These are phyloP conservation scores for Aethes cnicana DNA, from an alignment of 2,888 invertebrate species.

Conservation along the genomic window DNA sequence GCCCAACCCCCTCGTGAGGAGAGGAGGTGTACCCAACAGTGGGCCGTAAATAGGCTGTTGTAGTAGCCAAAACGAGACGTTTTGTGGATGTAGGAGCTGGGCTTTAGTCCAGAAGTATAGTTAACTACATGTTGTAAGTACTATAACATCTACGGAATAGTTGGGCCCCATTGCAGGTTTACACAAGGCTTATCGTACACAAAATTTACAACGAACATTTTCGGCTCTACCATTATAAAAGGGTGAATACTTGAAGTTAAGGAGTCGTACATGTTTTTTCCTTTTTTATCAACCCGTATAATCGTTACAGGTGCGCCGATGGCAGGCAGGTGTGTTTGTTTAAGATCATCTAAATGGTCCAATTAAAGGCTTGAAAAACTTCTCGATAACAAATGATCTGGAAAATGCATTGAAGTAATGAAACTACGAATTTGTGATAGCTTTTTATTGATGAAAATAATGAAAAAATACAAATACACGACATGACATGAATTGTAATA, in stretches of 20 bases:
- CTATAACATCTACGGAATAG: no score
- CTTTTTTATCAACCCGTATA: slow-evolving; percentile 16
- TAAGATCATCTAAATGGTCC: slow-evolving; percentile 53
- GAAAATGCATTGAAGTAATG: not conserved
- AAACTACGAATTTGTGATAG: slow-evolving; percentile 5
- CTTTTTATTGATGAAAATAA: slow-evolving; percentile 19
- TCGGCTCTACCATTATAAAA: not conserved
- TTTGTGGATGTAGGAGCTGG: no score
- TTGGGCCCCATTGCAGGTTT: no score
- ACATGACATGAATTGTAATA: not conserved
- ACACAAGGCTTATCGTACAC: no score
- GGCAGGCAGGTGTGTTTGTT: slow-evolving; percentile 64
- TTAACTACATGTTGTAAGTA: no score
- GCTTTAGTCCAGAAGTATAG: no score
- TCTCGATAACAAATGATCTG: slow-evolving; percentile 1
- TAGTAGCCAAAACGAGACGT: no score
- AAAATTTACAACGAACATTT: not conserved
- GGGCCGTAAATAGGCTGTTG: no score
- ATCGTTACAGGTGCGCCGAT: slow-evolving; percentile 49
- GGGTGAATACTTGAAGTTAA: not conserved
- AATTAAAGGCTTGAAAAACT: slow-evolving; percentile 45
- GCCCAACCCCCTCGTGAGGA: no score
- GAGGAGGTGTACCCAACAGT: no score
- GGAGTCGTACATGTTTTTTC: slow-evolving; percentile 2
- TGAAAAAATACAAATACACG: slow-evolving; percentile 8